Evolutionary conservation across 2,888 invertebrate species (phyloP).

Genomic region (Altica lythri): DNA sequence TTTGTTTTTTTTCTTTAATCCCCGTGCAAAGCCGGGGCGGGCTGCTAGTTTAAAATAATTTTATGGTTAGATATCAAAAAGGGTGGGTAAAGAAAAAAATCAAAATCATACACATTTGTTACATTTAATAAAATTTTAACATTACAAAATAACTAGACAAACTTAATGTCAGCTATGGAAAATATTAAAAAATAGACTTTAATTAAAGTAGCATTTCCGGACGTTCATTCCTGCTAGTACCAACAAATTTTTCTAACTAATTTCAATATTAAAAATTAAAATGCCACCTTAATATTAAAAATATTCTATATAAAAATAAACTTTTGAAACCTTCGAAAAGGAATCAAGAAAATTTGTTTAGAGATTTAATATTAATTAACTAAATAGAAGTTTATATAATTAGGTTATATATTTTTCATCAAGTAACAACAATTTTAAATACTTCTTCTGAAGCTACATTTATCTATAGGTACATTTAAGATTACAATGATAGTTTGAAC

Average conservation of each 20-base stretch:
- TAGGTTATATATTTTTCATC: slow-evolving; percentile 39
- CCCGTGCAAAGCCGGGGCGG: too few relatives aligned
- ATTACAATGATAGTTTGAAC: slow-evolving; percentile 36
- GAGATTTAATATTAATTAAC: slow-evolving; percentile 14
- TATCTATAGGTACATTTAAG: slow-evolving; percentile 41
- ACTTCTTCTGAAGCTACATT: slow-evolving; percentile 43
- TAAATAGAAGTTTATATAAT: slow-evolving; percentile 32
- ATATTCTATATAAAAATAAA: slow-evolving; percentile 24
- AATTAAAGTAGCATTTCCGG: slow-evolving; percentile 18
- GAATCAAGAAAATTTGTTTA: slow-evolving; percentile 13
- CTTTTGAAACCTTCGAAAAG: slow-evolving; percentile 20
- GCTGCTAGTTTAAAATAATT: too few relatives aligned
- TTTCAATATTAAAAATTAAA: slow-evolving; percentile 4
- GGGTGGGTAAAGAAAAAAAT: neutral
- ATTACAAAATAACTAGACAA: slow-evolving; percentile 30
- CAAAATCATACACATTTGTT: slow-evolving; percentile 23
- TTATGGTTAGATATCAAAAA: neutral
- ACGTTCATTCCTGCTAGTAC: slow-evolving; percentile 1
- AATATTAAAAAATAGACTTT: slow-evolving; percentile 24
- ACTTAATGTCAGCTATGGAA: slow-evolving; percentile 25
- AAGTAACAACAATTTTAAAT: slow-evolving; percentile 42
- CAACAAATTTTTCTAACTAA: neutral
- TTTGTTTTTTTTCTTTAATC: too few relatives aligned
- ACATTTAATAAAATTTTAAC: slow-evolving; percentile 33
- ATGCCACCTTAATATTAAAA: slow-evolving; percentile 17